phyloP scores from a whole-genome alignment of 1,140 invertebrate genomes.

The Lamellibrachia luymesi region DNA sequence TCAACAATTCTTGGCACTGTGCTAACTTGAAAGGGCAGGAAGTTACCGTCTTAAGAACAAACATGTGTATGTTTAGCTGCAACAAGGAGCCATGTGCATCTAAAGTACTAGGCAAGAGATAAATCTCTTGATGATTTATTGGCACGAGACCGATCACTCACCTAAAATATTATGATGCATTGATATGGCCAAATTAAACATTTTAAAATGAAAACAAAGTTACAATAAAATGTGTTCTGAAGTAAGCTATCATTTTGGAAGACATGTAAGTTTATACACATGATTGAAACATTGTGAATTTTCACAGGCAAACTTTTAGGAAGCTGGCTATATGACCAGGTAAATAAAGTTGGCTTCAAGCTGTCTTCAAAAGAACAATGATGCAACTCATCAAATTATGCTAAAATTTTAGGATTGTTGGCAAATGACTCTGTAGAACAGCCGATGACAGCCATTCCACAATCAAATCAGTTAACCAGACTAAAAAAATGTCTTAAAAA shows the following conservation, averaged over 20 bases:
- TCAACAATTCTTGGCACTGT: too few relatives aligned
- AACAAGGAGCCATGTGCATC: too few relatives aligned
- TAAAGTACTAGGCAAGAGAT: background rate
- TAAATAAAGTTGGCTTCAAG: background rate
- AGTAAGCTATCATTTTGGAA: background rate
- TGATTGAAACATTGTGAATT: background rate
- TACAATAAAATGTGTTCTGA: background rate
- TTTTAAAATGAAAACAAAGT: background rate
- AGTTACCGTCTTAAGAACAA: background rate
- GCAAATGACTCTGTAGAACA: background rate
- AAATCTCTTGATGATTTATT: background rate
- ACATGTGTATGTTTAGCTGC: background rate
- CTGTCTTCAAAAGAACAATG: background rate
- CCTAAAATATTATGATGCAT: background rate
- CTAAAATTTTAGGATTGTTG: too few relatives aligned
- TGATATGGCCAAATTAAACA: background rate
- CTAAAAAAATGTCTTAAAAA: background rate
- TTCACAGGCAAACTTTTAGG: background rate
- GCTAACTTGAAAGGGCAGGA: background rate
- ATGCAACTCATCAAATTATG: background rate
- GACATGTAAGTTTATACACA: background rate
- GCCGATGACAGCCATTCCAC: background rate
- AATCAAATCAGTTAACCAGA: background rate
- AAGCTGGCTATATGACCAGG: background rate
- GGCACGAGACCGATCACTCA: background rate